Evolutionary conservation across 2,888 invertebrate genomes (phyloP), one percentile per base, ranked within the genome.

Genomic region (Trissonchulus sp.): DNA sequence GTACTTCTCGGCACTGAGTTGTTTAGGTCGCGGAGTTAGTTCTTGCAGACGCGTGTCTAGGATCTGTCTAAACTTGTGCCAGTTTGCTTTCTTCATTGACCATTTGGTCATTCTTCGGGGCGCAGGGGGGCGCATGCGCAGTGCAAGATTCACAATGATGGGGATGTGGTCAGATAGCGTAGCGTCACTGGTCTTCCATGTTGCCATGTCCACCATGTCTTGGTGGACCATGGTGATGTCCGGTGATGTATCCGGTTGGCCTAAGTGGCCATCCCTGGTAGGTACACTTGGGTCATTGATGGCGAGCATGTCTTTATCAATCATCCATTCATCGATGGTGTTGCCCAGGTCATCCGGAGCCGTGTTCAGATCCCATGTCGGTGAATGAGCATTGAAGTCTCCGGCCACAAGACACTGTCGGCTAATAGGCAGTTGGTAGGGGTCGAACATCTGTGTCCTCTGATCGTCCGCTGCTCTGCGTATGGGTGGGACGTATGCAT

Each of bases 401-500:
- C 8, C 71, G 36, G 2, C 3, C 8, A 69, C n/a, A 3, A 69
- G 23, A 37, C 2, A 23, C 33, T 69, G 23, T 35, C 8, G 33
- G 71, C n/a, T 36, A 28, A 15, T 69, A 15, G n/a, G 71, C 34
- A 69, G 34, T 28, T 8, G n/a, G 37, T 23, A 31, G 28, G 71
- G 71, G n/a, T 31, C 34, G n/a, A 69, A 69, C n/a, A 30, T 8
- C 34, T 69, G 71, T 18, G 34, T 23, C 36, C 71, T 33, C 3
- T 23, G 28, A 28, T 69, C 71, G 33, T 69, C 37, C n/a, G 71
- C 37, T n/a, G 2, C 8, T 8, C 34, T 30, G 3, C 36, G 35
- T 33, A 69, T 69, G 8, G 71, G 31, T n/a, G 71, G 71, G n/a
- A 69, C 71, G n/a, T 69, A 69, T n/a, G n/a, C 71, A 15, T 31